phyloP scores from a whole-genome alignment of 2,113 vertebrate genomes.

The Tricholaema leucomelas region DNA sequence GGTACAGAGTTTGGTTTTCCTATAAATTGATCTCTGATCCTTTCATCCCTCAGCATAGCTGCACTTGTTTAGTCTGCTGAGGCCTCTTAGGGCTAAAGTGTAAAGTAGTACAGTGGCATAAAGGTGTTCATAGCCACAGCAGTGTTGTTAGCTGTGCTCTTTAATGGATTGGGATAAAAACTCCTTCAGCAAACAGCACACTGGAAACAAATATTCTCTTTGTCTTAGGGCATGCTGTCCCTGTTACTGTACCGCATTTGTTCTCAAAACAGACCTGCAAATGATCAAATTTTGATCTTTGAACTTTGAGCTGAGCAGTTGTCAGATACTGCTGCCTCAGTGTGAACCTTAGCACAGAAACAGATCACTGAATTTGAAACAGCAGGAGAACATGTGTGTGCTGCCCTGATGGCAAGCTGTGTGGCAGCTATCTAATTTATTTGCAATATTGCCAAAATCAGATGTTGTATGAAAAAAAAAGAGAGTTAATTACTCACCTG shows the following conservation, averaged over 20 bases:
- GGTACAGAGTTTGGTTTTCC: background rate
- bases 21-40: slow-evolving; percentile 57
- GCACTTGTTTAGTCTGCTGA: slow-evolving; percentile 1
- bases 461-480: slow-evolving; percentile 19
- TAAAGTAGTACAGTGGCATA: background rate
- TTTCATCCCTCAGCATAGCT: slow-evolving; percentile 23
- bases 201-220: slow-evolving; percentile 9
- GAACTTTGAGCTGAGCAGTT: background rate
- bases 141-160: background rate
- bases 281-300: background rate
- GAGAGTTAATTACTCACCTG: slow-evolving; percentile 33
- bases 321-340: background rate
- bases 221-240: background rate
- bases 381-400: background rate
- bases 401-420: background rate
- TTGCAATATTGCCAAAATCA: slow-evolving; percentile 23
- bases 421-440: slow-evolving; percentile 23
- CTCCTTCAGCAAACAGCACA: background rate
- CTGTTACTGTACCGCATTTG: background rate
- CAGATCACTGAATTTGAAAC: background rate
- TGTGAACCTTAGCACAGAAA: slow-evolving; percentile 22
- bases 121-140: slow-evolving; percentile 3
- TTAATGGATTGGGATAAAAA: slow-evolving; percentile 39
- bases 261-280: background rate
- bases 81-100: background rate